Conservation (phyloP, 2,113 vertebrate genomes). For the Xerus inauris region DNA sequence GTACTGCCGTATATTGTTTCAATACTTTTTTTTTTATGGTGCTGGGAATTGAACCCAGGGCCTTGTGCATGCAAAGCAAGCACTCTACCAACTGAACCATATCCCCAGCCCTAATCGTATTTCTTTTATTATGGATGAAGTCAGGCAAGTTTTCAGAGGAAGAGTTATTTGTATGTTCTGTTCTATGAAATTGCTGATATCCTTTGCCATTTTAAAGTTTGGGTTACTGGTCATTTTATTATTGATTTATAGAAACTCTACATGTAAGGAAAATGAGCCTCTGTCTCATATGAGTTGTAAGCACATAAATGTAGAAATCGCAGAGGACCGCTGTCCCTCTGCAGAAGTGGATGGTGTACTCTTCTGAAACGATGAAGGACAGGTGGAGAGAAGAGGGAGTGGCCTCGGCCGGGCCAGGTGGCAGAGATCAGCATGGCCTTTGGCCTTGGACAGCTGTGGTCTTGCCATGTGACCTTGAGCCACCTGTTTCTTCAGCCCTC, state of each 20-base stretch:
- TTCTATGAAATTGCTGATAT: background rate
- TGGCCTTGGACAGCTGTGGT: background rate
- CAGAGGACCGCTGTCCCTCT: background rate
- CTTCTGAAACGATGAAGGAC: background rate
- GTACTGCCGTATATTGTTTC: background rate
- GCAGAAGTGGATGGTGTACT: background rate
- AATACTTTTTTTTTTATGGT: too few relatives aligned
- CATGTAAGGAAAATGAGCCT: background rate
- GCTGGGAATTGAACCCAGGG: too few relatives aligned
- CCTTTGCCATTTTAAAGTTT: background rate
- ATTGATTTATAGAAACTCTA: constrained; percentile 20
- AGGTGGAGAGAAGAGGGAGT: background rate
- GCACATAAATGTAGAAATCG: background rate
- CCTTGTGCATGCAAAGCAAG: too few relatives aligned
- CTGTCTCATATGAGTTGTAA: background rate
- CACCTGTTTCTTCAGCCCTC: background rate
- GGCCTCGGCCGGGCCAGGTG: rapidly evolving
- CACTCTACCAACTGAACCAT: too few relatives aligned
- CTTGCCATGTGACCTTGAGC: background rate
- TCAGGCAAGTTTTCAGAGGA: background rate
- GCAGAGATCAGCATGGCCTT: background rate
- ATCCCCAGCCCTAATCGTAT: too few relatives aligned
- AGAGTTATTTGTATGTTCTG: background rate
- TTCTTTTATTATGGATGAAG: background rate
- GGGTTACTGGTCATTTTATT: background rate